A percentile compares a stretch with the other conserved stretches of the same genome.
phyloP scores from a whole-genome alignment of 2,113 vertebrate species.

The Redunca redunca region DNA sequence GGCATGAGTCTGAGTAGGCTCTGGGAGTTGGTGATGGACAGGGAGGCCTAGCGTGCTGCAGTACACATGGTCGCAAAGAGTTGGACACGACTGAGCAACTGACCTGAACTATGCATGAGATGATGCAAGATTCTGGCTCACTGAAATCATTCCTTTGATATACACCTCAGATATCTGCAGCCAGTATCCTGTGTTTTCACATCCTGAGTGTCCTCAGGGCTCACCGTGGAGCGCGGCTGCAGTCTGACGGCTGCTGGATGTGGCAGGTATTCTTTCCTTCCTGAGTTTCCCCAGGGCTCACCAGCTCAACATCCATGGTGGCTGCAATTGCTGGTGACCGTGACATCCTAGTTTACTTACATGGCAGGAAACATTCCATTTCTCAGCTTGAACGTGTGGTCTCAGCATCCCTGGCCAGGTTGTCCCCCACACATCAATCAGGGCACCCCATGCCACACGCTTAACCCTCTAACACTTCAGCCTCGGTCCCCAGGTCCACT shows the following conservation, averaged over 20 bases:
- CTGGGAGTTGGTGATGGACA: neutral
- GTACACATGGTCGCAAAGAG: rapidly evolving
- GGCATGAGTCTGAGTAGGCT: neutral
- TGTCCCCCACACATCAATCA: rapidly evolving
- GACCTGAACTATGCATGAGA: neutral
- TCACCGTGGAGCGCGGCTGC: neutral
- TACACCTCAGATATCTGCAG: neutral
- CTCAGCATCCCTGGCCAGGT: neutral
- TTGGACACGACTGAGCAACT: neutral
- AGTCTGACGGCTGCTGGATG: neutral
- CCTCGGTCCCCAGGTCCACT: neutral
- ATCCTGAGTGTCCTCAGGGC: neutral
- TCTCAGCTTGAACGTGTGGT: neutral
- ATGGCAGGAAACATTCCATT: neutral
- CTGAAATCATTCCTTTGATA: neutral
- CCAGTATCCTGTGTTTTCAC: rapidly evolving
- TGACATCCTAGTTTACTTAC: neutral
- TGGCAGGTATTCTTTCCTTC: neutral
- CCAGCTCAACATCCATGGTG: neutral
- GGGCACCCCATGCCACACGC: rapidly evolving
- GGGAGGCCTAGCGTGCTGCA: neutral
- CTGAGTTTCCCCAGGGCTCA: neutral
- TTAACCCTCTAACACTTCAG: rapidly evolving
- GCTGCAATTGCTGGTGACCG: neutral
- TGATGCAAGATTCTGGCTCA: neutral